These are phyloP conservation scores for Anastrepha obliqua DNA, from an alignment of 1,140 invertebrate genomes.

Conservation along the genomic window DNA sequence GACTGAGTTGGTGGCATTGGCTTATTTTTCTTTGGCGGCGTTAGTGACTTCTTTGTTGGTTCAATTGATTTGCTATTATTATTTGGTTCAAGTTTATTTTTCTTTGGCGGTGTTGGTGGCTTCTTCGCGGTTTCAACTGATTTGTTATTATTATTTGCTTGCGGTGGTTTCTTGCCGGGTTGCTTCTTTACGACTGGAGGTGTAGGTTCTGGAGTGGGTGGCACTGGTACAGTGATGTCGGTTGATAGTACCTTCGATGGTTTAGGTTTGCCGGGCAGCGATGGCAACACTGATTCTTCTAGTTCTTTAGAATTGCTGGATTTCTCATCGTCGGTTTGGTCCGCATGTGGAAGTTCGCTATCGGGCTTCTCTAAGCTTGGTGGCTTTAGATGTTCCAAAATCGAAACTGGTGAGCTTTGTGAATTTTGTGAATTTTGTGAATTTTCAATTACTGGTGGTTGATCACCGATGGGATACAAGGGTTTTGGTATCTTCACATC, in stretches of 20 bases:
- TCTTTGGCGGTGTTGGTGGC: neutral
- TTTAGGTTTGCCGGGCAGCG: neutral
- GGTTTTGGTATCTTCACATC: neutral
- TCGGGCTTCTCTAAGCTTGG: neutral
- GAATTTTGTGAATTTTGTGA: too few relatives aligned
- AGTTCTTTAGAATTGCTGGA: neutral
- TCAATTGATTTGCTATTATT: neutral
- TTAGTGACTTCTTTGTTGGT: neutral
- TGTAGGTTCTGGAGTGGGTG: conserved; percentile 52
- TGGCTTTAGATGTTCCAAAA: neutral
- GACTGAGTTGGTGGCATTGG: neutral
- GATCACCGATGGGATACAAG: neutral
- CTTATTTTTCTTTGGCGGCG: neutral
- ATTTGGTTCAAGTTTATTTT: neutral
- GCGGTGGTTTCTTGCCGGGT: conserved; percentile 60
- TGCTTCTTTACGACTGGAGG: conserved; percentile 54
- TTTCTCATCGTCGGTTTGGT: neutral
- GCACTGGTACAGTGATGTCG: neutral
- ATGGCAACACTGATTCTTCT: neutral
- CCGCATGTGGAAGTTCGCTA: neutral
- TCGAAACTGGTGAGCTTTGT: neutral
- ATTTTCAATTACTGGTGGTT: conserved; percentile 10
- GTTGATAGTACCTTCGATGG: neutral
- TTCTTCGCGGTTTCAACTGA: neutral
- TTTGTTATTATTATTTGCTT: neutral